Conservation (phyloP, 1,140 invertebrate species). For the Zaprionus camerounensis region DNA sequence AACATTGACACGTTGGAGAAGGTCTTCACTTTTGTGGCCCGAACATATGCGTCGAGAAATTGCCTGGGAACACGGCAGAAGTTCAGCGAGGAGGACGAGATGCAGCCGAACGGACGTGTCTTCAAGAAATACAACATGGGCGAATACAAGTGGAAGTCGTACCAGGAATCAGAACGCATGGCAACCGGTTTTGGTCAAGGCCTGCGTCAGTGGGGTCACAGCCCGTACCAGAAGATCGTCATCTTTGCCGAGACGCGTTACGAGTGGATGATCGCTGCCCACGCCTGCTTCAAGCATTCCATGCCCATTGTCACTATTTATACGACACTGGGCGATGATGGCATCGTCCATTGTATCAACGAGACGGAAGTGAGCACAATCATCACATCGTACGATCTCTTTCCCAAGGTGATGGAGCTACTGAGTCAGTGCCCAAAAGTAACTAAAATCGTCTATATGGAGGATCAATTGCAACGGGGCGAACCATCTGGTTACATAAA, state of each 20-base stretch:
- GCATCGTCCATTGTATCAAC: slow-evolving; percentile 97
- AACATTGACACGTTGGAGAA: slow-evolving; percentile 95
- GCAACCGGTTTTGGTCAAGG: slow-evolving; percentile 92
- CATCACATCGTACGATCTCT: slow-evolving; percentile 94
- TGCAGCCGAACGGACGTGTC: slow-evolving; percentile 95
- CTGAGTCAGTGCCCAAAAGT: slow-evolving; percentile 89
- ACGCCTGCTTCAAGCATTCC: slow-evolving; percentile 97
- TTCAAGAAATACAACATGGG: slow-evolving; percentile 99
- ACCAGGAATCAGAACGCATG: slow-evolving; percentile 90
- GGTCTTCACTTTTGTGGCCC: slow-evolving; percentile 91
- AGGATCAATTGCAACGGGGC: slow-evolving; percentile 91
- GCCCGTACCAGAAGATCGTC: slow-evolving; percentile 90
- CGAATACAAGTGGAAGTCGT: slow-evolving; percentile 96
- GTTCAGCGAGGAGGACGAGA: slow-evolving; percentile 96
- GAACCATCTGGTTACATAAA: slow-evolving; percentile 89
- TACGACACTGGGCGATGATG: slow-evolving; percentile 98
- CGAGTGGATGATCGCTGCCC: slow-evolving; percentile 98
- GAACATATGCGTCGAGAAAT: slow-evolving; percentile 88
- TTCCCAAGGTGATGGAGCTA: slow-evolving; percentile 94
- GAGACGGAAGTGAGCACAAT: slow-evolving; percentile 97
- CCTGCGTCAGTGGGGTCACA: slow-evolving; percentile 88
- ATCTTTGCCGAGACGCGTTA: slow-evolving; percentile 98
- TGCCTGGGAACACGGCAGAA: slow-evolving; percentile 97
- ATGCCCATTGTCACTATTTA: slow-evolving; percentile 98
- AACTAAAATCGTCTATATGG: slow-evolving; percentile 94